Conservation (phyloP, 1,140 invertebrate genomes). For the Orchestia grillus region DNA sequence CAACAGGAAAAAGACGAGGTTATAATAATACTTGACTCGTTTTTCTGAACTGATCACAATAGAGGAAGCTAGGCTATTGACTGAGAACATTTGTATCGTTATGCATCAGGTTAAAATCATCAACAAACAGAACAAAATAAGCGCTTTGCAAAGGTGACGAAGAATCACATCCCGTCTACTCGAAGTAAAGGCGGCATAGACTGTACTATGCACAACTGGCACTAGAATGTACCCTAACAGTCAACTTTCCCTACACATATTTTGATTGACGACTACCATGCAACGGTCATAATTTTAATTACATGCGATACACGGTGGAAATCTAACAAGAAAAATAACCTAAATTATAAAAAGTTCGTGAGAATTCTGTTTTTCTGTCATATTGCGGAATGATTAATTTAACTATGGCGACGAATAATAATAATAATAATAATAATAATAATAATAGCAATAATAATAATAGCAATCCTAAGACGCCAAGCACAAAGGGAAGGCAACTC, state of each 20-base stretch:
- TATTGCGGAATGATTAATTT: conserved; percentile 2
- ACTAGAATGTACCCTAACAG: conserved; percentile 4
- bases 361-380: not conserved
- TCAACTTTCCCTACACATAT: not conserved
- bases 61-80: conserved; percentile 9
- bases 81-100: conserved; percentile 56
- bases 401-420: not conserved
- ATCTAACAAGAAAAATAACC: not conserved
- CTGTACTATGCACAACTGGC: conserved; percentile 43
- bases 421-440: not conserved
- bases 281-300: conserved; percentile 9
- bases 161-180: not conserved
- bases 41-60: conserved; percentile 46
- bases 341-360: not conserved
- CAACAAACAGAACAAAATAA: conserved; percentile 56
- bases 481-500: not conserved
- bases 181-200: conserved; percentile 24
- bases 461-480: not conserved
- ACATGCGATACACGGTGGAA: not conserved
- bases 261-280: conserved; percentile 29
- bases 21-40: conserved; percentile 49
- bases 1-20: conserved; percentile 27
- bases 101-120: conserved; percentile 45
- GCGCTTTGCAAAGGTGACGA: conserved; percentile 18
- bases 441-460: not conserved